phyloP scores from a whole-genome alignment of 2,888 invertebrate species.

The Graphium colonna region DNA sequence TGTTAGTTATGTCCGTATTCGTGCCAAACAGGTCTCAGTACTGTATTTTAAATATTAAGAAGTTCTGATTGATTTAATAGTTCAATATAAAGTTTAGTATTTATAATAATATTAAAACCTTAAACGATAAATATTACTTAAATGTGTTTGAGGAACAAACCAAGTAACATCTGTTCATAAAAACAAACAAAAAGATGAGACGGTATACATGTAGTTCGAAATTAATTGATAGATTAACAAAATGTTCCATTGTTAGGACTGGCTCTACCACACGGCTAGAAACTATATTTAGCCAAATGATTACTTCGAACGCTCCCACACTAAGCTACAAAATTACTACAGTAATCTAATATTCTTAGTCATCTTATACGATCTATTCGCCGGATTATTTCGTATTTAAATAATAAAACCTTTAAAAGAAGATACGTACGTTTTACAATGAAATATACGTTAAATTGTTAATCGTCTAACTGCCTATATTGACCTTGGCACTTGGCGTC shows the following conservation, averaged over 20 bases:
- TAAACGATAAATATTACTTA: too few species aligned
- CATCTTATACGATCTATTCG: background rate
- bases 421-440: too few species aligned
- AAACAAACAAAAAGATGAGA: background rate
- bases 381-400: background rate
- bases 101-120: too few species aligned
- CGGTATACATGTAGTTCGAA: too few species aligned
- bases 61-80: too few species aligned
- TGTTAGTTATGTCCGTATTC: too few species aligned
- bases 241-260: conserved; percentile 6
- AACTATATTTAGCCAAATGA: conserved; percentile 5
- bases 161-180: background rate
- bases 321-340: conserved; percentile 10
- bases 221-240: too few species aligned
- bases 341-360: background rate
- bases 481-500: background rate
- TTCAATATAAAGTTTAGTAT: too few species aligned
- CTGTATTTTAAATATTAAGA: too few species aligned
- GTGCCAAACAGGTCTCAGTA: too few species aligned
- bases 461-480: background rate
- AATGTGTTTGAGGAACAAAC: conserved; percentile 9
- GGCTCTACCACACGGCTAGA: conserved; percentile 11
- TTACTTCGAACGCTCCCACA: conserved; percentile 7
- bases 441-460: too few species aligned
- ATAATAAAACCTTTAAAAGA: background rate